Base-by-base conservation (phyloP, 2,113 vertebrate species). In the Melanocharis versteri region DNA sequence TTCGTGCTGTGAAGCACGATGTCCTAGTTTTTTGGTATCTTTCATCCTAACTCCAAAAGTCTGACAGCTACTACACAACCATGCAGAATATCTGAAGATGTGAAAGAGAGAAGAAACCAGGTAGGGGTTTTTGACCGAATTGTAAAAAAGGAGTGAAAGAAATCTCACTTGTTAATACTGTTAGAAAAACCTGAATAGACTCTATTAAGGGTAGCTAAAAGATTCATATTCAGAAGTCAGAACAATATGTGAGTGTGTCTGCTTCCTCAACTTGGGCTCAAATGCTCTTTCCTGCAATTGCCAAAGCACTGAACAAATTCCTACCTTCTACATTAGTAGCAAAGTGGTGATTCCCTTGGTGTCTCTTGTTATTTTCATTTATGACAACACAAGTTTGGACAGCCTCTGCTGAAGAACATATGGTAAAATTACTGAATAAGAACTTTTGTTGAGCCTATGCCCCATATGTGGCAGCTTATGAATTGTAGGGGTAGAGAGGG, bases 381-480 rank as follows among this genome's bases (percentile, higher is more conserved):
- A 16, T 14, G 27, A 54, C 30, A 62, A 13, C 2, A 33, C 5
- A 75, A 30, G 22, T 81, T 80, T 39, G 57, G 20, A 22, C 28
- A 73, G 42, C 22, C 31, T 47, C 66, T 66, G 18, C 23, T 54
- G 8, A 73, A 64, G 15, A 85, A 47, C 10, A 5, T 24, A 15
- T 11, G 27, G 21, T 47, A 68, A 75, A 81, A n/a, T 35, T 56
- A 28, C 35, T 15, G 45, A 69, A 39, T 39, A 42, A 54, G 18
- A 21, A 10, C 13, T 54, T 45, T 10, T 5, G 9, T n/a, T 92
- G 50, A 83, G 42, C 35, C 5, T 66, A 15, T 0, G 0, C 10
- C 13, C 17, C 15, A 3, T 51, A 23, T 4, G 7, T 42, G 31
- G 24, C 13, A 86, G 19, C 13, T 42, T 78, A 18, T 35, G 60